Evolutionary conservation across 2,797 vertebrate species (phyloP).

Genomic region (Otus scops): DNA sequence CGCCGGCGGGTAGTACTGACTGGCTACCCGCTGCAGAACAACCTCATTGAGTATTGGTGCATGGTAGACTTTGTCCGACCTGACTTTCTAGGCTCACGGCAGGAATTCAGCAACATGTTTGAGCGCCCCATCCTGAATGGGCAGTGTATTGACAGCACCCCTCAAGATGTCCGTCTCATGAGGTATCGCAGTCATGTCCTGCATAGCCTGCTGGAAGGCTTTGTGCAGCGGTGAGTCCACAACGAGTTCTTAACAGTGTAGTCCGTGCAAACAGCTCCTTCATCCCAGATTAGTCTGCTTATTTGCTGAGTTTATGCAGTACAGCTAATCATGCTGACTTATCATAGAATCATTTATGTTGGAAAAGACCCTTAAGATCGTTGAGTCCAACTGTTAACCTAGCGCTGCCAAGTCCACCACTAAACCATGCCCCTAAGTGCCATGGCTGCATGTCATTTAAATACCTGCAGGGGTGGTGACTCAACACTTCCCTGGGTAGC

Average conservation of each 20-base stretch:
- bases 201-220: slow-evolving; percentile 94
- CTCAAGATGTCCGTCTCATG: slow-evolving; percentile 94
- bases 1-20: slow-evolving; percentile 92
- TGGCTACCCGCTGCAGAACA: slow-evolving; percentile 97
- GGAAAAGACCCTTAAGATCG: not conserved
- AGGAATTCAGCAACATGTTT: slow-evolving; percentile 99
- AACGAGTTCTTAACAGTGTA: not conserved
- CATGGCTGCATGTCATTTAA: not conserved
- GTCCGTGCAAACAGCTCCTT: not conserved
- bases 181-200: slow-evolving; percentile 96
- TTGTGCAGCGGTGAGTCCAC: slow-evolving; percentile 90
- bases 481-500: not conserved
- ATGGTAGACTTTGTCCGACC: slow-evolving; percentile 99
- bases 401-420: not conserved
- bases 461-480: not conserved
- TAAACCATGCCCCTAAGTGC: not conserved
- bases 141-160: slow-evolving; percentile 95
- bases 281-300: not conserved
- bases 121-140: slow-evolving; percentile 96
- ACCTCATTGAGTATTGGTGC: slow-evolving; percentile 98
- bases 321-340: not conserved
- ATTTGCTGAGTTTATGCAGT: not conserved
- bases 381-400: fast-evolving
- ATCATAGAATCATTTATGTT: not conserved
- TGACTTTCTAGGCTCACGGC: slow-evolving; percentile 91